Conservation (phyloP, 2,797 vertebrate species). For the Epinephelus coioides region DNA sequence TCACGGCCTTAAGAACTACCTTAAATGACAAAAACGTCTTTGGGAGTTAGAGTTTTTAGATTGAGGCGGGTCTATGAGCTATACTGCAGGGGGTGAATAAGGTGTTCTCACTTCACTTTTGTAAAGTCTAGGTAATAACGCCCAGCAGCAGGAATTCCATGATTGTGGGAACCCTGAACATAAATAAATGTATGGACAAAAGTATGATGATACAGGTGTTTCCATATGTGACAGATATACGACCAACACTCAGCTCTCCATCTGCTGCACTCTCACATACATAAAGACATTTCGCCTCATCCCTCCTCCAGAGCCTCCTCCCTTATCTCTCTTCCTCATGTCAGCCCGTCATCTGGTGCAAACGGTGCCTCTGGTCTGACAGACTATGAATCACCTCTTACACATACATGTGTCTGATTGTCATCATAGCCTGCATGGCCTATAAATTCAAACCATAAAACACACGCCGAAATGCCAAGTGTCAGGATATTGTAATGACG, state of each 20-base stretch:
- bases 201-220: not conserved
- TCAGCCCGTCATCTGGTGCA: not conserved
- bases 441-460: conserved; percentile 38
- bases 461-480: conserved; percentile 13
- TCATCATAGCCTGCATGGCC: conserved; percentile 8
- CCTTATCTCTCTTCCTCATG: not conserved
- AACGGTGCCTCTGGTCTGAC: not conserved
- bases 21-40: no score
- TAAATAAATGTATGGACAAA: not conserved
- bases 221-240: not conserved
- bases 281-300: not conserved
- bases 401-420: conserved; percentile 38
- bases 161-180: no score
- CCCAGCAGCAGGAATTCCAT: no score
- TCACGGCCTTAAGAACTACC: no score
- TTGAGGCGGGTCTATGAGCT: no score
- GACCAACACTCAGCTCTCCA: not conserved
- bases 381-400: conserved; percentile 56
- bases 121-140: no score
- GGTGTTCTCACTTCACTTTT: no score
- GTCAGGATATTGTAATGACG: conserved; percentile 35
- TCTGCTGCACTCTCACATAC: conserved; percentile 4
- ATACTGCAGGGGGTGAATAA: no score
- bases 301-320: not conserved
- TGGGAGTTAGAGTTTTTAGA: no score